Conservation (phyloP, 2,113 vertebrate genomes). For the Notarius quadriscutis region DNA sequence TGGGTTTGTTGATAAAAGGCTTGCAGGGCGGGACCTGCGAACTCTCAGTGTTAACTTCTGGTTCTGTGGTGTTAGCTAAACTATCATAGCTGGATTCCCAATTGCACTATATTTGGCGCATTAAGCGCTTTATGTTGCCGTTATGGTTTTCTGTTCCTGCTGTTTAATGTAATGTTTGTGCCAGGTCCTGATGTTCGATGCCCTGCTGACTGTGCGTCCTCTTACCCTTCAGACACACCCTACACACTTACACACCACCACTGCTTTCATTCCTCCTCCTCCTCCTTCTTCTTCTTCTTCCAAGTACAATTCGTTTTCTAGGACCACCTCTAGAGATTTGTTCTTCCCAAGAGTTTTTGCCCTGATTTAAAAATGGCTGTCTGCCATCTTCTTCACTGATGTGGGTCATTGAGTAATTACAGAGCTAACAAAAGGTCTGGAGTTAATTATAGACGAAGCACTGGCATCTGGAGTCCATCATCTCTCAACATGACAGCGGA, state of each 20-base stretch:
- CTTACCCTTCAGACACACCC: background rate
- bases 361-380: background rate
- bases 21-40: background rate
- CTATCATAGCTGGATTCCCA: background rate
- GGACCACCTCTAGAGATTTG: background rate
- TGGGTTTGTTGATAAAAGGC: background rate
- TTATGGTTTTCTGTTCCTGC: background rate
- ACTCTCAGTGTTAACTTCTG: background rate
- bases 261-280: background rate
- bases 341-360: background rate
- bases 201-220: conserved; percentile 11
- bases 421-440: conserved; percentile 21
- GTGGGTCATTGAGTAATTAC: conserved; percentile 21
- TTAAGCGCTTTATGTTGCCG: background rate
- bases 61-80: background rate
- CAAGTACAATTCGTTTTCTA: background rate
- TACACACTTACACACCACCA: background rate
- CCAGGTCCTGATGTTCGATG: background rate
- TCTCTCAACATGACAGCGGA: background rate
- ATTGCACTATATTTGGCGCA: background rate
- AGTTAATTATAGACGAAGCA: conserved; percentile 9
- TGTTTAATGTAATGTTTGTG: background rate
- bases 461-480: conserved; percentile 5
- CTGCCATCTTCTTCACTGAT: background rate
- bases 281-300: background rate